Percentiles rank a stretch among this genome's conserved stretches.
Evolutionary conservation across 1,140 invertebrate species (phyloP).

Genomic region (Chironomus striatipennis): DNA sequence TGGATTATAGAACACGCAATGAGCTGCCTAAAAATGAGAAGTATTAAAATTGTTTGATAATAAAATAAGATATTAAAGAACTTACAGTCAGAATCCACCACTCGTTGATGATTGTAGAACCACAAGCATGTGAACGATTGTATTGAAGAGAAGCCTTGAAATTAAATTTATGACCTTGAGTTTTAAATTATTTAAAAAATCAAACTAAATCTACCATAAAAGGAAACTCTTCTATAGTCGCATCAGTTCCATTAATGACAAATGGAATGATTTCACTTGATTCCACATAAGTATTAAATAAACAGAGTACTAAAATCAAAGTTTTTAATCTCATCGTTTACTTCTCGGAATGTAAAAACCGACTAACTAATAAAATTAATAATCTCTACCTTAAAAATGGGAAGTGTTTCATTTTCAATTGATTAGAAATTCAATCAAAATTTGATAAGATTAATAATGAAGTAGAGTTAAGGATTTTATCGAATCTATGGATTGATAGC

Average conservation of each 20-base stretch:
- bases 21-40: slow-evolving; percentile 30
- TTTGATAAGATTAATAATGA: too few relatives aligned
- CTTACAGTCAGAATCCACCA: slow-evolving; percentile 32
- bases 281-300: too few relatives aligned
- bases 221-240: slow-evolving; percentile 27
- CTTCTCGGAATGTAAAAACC: too few relatives aligned
- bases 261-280: not conserved
- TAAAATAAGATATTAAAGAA: not conserved
- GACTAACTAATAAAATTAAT: too few relatives aligned
- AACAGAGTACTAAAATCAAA: too few relatives aligned
- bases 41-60: not conserved
- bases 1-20: slow-evolving; percentile 30
- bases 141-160: slow-evolving; percentile 27
- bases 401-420: too few relatives aligned
- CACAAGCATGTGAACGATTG: slow-evolving; percentile 32
- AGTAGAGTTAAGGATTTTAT: too few relatives aligned
- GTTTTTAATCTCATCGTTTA: too few relatives aligned
- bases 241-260: slow-evolving; percentile 28
- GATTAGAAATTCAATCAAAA: too few relatives aligned
- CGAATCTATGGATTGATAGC: too few relatives aligned
- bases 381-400: too few relatives aligned
- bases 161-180: not conserved
- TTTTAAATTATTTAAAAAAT: too few relatives aligned
- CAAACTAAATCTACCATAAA: slow-evolving; percentile 26
- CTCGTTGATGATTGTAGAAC: slow-evolving; percentile 34